These are phyloP conservation scores for Microtus pennsylvanicus DNA, from an alignment of 2,113 vertebrate species.

Conservation along the genomic window DNA sequence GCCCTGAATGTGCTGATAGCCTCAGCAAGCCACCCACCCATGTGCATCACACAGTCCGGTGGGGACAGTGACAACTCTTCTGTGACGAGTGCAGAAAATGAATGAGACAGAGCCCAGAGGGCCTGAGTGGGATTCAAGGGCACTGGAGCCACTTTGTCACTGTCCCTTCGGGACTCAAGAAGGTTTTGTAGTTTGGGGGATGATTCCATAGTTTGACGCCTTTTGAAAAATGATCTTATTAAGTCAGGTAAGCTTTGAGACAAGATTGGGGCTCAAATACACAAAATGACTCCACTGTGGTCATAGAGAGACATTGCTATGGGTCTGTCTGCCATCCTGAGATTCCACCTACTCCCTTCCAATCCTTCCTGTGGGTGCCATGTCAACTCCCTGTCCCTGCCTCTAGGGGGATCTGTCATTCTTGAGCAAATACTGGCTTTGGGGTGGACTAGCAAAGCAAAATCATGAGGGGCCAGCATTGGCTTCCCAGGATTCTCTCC, in stretches of 20 bases:
- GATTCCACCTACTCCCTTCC: rapidly evolving
- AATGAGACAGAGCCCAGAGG: not conserved
- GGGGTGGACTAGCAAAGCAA: not conserved
- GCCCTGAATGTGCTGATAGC: not conserved
- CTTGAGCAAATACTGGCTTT: not conserved
- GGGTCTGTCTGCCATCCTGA: not conserved
- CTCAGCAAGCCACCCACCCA: not conserved
- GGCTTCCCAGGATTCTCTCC: not conserved
- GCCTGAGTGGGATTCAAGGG: not conserved
- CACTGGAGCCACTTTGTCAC: rapidly evolving
- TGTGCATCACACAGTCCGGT: rapidly evolving
- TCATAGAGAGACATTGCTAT: not conserved
- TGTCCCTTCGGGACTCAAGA: not conserved
- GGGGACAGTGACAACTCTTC: not conserved
- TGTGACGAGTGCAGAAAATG: not conserved
- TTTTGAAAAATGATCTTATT: not conserved
- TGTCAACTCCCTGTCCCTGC: not conserved
- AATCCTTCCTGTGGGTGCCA: not conserved
- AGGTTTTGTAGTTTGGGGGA: not conserved
- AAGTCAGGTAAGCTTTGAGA: not conserved
- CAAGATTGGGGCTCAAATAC: not conserved
- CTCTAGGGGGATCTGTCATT: not conserved
- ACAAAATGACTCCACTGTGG: not conserved
- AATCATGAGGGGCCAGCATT: not conserved
- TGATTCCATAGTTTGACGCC: not conserved